phyloP scores from a whole-genome alignment of 2,888 invertebrate species.

The Drosophila fungiperda region DNA sequence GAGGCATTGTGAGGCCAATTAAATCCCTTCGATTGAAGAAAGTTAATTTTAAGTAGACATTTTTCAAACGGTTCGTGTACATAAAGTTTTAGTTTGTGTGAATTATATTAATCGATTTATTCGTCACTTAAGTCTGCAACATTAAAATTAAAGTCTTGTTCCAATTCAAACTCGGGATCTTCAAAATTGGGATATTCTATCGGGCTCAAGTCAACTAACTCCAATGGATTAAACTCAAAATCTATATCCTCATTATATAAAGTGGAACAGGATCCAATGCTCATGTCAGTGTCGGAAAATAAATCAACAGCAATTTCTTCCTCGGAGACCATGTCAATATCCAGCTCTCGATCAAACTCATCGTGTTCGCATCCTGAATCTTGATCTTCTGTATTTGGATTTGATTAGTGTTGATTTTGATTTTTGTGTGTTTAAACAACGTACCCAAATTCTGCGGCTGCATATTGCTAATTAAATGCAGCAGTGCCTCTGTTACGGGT shows the following conservation, averaged over 20 bases:
- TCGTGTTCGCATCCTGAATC: conserved; percentile 34
- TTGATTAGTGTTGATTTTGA: neutral
- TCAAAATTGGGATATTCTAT: conserved; percentile 8
- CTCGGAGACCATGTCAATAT: neutral
- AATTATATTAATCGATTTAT: conserved; percentile 3
- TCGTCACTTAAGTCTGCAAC: conserved; percentile 17
- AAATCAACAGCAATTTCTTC: neutral
- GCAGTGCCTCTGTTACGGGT: conserved; percentile 59
- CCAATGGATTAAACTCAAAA: conserved; percentile 22
- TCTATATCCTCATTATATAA: conserved; percentile 11
- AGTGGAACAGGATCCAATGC: conserved; percentile 11
- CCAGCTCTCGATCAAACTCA: conserved; percentile 3
- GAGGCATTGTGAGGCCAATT: conserved; percentile 87
- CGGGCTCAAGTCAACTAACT: conserved; percentile 24
- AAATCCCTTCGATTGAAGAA: conserved; percentile 85
- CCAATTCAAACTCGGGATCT: conserved; percentile 13
- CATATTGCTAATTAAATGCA: conserved; percentile 43
- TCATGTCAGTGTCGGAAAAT: conserved; percentile 21
- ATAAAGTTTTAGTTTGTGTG: conserved; percentile 51
- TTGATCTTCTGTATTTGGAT: conserved; percentile 1
- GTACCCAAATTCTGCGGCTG: conserved; percentile 8
- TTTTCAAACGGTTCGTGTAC: conserved; percentile 20
- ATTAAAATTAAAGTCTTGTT: conserved; percentile 21
- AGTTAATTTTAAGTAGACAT: conserved; percentile 82
- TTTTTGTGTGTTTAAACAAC: neutral